Evolutionary conservation across 1,140 invertebrate genomes (phyloP).

Genomic region (silkworm (Bombyx mori)): ASM3026992v2 NC_085112.1:13719001-13719500

Average conservation of each 20-base stretch:
- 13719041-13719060: slow-evolving; percentile 52
- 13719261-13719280: slow-evolving; percentile 61
- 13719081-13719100: slow-evolving; percentile 16
- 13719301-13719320: slow-evolving; percentile 1
- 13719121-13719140: slow-evolving; percentile 58
- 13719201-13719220: slow-evolving; percentile 53
- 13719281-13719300: slow-evolving; percentile 31
- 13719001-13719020: slow-evolving; percentile 70
- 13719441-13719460: slow-evolving; percentile 19
- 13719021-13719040: slow-evolving; percentile 62
- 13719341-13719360: slow-evolving; percentile 29
- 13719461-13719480: slow-evolving; percentile 62
- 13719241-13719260: slow-evolving; percentile 56
- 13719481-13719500: slow-evolving; percentile 36
- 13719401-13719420: slow-evolving; percentile 3
- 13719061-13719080: slow-evolving; percentile 53
- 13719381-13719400: not conserved
- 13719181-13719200: slow-evolving; percentile 56
- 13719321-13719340: slow-evolving; percentile 37
- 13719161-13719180: slow-evolving; percentile 69
- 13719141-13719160: slow-evolving; percentile 71
- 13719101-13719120: slow-evolving; percentile 24
- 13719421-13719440: slow-evolving; percentile 3
- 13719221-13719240: slow-evolving; percentile 70
- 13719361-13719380: slow-evolving; percentile 51